Percentiles rank a stretch among this genome's conserved stretches.
These are phyloP conservation scores for Zoroaster sp. DNA, from an alignment of 53 echinoderm and acorn worm species.

Conservation along the genomic window DNA sequence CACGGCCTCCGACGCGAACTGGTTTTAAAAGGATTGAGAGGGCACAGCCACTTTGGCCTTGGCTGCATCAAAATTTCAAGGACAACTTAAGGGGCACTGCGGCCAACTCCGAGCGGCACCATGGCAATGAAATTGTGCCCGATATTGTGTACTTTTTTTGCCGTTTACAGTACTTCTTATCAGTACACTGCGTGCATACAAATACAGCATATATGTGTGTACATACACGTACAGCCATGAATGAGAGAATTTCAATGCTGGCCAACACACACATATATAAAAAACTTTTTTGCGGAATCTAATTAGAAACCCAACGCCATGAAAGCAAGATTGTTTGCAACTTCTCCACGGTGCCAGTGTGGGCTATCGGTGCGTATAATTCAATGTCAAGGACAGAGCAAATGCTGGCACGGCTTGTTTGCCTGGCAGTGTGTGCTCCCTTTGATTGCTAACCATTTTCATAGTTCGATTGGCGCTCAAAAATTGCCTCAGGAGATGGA, in stretches of 20 bases:
- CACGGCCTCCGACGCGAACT: no score
- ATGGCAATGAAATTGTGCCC: not conserved
- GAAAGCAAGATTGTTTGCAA: not conserved
- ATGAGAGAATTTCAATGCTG: not conserved
- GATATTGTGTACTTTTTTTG: no score
- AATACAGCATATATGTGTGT: no score
- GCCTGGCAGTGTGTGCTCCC: not conserved
- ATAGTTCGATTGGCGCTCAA: conserved; percentile 2
- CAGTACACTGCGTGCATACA: no score
- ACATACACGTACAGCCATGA: no score
- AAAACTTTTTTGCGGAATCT: not conserved
- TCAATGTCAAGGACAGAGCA: conserved; percentile 36
- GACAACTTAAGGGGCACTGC: not conserved
- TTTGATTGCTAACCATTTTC: conserved; percentile 45
- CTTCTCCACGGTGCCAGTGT: not conserved
- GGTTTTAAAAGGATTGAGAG: not conserved
- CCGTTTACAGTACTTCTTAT: no score
- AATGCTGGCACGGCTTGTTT: not conserved
- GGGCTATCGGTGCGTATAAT: conserved; percentile 14
- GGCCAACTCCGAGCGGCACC: not conserved
- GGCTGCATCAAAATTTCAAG: not conserved
- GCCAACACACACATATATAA: not conserved
- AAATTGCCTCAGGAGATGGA: conserved; percentile 6
- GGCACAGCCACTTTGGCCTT: not conserved
- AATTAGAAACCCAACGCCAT: not conserved